Evolutionary conservation across 2,888 invertebrate species (phyloP).

Genomic region (Choristoneura rosaceana): DNA sequence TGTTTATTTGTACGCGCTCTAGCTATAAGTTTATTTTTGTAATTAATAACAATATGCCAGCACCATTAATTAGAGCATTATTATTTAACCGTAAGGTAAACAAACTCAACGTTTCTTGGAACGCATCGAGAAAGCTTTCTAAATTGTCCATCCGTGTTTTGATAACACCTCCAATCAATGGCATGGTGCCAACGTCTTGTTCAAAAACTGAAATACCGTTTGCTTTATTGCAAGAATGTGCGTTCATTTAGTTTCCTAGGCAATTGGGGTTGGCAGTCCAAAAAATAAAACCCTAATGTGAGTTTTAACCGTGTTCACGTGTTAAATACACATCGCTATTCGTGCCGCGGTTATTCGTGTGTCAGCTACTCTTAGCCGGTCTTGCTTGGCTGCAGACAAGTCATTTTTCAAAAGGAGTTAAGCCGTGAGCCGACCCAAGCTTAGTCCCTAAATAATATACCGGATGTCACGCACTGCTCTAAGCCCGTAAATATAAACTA

Average conservation of each 20-base stretch:
- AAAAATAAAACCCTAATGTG: slow-evolving; percentile 58
- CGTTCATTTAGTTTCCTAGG: slow-evolving; percentile 58
- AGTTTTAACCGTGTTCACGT: slow-evolving; percentile 64
- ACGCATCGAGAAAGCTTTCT: slow-evolving; percentile 57
- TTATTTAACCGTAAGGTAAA: slow-evolving; percentile 46
- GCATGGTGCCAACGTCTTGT: slow-evolving; percentile 58
- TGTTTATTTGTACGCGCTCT: not conserved
- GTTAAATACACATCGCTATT: slow-evolving; percentile 60
- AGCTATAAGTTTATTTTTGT: slow-evolving; percentile 20
- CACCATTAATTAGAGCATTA: slow-evolving; percentile 38
- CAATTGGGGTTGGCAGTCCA: slow-evolving; percentile 54
- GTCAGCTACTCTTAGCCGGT: slow-evolving; percentile 54
- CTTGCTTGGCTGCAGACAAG: slow-evolving; percentile 50
- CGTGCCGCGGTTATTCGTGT: slow-evolving; percentile 57
- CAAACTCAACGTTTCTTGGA: slow-evolving; percentile 58
- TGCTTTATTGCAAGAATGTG: slow-evolving; percentile 50
- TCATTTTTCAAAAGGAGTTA: slow-evolving; percentile 68
- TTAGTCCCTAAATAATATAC: slow-evolving; percentile 58
- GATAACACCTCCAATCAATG: slow-evolving; percentile 57
- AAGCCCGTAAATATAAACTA: slow-evolving; percentile 12
- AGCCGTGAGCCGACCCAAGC: slow-evolving; percentile 47
- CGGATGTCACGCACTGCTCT: slow-evolving; percentile 52
- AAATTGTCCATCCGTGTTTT: slow-evolving; percentile 58
- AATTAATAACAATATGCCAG: slow-evolving; percentile 24
- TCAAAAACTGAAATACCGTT: slow-evolving; percentile 49